Conservation (phyloP, 2,113 vertebrate genomes). For the Lophura nycthemera region DNA sequence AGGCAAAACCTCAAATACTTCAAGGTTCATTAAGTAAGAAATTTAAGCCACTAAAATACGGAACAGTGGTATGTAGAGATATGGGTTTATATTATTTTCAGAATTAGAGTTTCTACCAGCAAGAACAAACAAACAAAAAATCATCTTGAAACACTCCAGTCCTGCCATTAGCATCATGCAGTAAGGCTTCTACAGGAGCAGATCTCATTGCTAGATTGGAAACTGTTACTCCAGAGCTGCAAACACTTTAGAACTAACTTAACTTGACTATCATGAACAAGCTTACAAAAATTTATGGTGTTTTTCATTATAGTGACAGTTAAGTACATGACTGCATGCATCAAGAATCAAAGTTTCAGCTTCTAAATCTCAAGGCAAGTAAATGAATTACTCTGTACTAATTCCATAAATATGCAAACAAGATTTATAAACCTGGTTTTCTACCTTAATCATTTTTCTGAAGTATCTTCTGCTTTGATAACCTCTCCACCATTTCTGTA, state of each 20-base stretch:
- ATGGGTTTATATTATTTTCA: conserved; percentile 31
- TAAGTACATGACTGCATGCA: background rate
- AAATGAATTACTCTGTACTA: background rate
- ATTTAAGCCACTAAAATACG: conserved; percentile 34
- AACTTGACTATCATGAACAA: background rate
- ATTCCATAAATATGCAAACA: background rate
- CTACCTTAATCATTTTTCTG: conserved; percentile 89
- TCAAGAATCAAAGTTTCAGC: background rate
- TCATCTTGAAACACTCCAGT: background rate
- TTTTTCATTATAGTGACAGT: background rate
- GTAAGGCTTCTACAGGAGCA: conserved; percentile 23
- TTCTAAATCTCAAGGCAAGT: background rate
- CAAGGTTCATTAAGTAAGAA: conserved; percentile 44
- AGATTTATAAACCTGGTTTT: background rate
- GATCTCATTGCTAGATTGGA: background rate
- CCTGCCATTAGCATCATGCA: background rate
- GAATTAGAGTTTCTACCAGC: conserved; percentile 11
- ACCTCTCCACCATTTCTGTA: conserved; percentile 93
- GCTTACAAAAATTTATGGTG: conserved; percentile 8
- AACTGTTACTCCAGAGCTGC: background rate
- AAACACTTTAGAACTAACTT: conserved; percentile 12
- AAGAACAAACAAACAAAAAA: background rate
- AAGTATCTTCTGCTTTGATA: conserved; percentile 84
- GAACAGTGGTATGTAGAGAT: background rate
- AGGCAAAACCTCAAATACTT: conserved; percentile 60